Conservation (phyloP, 2,113 vertebrate genomes). For the Pelodiscus sinensis region DNA sequence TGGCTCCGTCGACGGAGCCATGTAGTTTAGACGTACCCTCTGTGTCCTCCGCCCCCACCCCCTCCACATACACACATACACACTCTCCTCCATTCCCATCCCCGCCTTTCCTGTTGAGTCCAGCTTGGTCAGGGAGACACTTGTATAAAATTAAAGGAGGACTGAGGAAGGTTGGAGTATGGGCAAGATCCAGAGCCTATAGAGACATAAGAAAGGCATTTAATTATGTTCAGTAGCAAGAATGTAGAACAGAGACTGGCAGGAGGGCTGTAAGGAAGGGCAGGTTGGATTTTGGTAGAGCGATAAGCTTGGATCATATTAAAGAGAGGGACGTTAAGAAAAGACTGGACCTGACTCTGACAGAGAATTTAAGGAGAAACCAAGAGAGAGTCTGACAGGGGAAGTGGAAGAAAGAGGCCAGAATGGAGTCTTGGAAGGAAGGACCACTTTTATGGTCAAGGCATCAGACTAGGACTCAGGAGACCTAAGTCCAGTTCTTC, state of each 20-base stretch:
- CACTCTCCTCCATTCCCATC: not conserved
- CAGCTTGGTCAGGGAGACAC: not conserved
- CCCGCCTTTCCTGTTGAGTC: conserved; percentile 29
- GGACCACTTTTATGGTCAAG: not conserved
- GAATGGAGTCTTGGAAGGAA: not conserved
- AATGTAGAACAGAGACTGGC: not conserved
- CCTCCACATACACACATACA: not conserved
- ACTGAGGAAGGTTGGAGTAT: not conserved
- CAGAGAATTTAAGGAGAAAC: not conserved
- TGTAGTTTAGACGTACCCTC: too few relatives aligned
- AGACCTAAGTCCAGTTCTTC: not conserved
- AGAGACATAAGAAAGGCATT: not conserved
- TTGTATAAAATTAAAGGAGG: conserved; percentile 9
- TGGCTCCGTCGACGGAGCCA: too few relatives aligned
- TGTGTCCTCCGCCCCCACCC: not conserved
- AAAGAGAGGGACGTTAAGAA: not conserved
- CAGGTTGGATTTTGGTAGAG: not conserved
- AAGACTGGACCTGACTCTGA: not conserved
- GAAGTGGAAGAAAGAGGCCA: not conserved
- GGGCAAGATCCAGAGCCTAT: conserved; percentile 21
- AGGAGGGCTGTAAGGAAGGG: not conserved
- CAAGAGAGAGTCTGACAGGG: not conserved
- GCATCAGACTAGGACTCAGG: not conserved
- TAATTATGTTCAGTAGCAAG: not conserved
- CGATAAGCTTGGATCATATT: not conserved